Percentiles rank a stretch among this genome's conserved stretches.
phyloP scores from a whole-genome alignment of 2,888 invertebrate species.

The Chromoteleia sp. region DNA sequence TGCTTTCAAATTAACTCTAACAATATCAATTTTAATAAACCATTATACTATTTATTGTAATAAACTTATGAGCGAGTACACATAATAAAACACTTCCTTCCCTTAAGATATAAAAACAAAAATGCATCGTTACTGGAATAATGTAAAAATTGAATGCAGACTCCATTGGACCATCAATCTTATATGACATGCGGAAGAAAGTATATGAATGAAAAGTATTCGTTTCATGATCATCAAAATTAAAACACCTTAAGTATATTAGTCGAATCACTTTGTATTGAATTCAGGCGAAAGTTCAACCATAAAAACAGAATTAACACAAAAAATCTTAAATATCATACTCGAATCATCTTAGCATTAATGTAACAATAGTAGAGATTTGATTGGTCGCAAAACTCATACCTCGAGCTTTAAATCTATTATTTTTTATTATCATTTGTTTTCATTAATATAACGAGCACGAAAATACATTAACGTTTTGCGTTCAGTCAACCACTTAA shows the following conservation, averaged over 20 bases:
- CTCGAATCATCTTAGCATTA: constrained; percentile 49
- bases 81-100: constrained; percentile 40
- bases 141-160: neutral
- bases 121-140: neutral
- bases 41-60: constrained; percentile 29
- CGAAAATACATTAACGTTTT: constrained; percentile 60
- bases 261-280: constrained; percentile 47
- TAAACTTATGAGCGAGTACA: constrained; percentile 24
- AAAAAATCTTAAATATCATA: constrained; percentile 47
- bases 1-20: constrained; percentile 6
- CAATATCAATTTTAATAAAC: constrained; percentile 31
- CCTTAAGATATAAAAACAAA: constrained; percentile 27
- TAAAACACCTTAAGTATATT: constrained; percentile 25
- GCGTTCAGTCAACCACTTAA: constrained; percentile 64
- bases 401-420: constrained; percentile 45
- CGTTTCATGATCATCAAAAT: neutral
- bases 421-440: constrained; percentile 22
- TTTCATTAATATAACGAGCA: constrained; percentile 61
- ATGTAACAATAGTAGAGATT: constrained; percentile 54
- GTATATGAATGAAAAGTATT: no score
- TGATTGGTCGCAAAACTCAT: constrained; percentile 54
- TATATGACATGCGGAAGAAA: no score
- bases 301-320: constrained; percentile 35
- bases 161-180: neutral
- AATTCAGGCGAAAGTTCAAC: constrained; percentile 41